Conservation (phyloP, 2,888 invertebrate species). For the Ellobium chinense region DNA sequence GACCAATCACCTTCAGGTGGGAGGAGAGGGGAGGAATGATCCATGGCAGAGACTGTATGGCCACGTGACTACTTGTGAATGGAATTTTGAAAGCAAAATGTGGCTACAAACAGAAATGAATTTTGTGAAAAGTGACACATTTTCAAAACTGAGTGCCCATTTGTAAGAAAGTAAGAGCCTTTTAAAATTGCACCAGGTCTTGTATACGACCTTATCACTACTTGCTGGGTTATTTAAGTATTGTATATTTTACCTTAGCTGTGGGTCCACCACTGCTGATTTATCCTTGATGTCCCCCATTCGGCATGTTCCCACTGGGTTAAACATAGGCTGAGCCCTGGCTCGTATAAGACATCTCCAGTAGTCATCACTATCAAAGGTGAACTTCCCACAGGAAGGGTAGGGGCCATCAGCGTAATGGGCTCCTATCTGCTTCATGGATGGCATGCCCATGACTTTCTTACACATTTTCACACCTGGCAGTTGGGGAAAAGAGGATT, state of each 20-base stretch:
- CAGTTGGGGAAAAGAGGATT: too few relatives aligned
- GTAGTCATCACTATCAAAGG: conserved; percentile 55
- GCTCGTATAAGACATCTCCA: conserved; percentile 55
- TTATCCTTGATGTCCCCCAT: conserved; percentile 82
- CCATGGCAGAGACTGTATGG: too few relatives aligned
- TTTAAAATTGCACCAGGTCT: too few relatives aligned
- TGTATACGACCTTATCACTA: neutral
- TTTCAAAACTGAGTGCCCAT: too few relatives aligned
- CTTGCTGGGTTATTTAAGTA: neutral
- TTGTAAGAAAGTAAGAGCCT: too few relatives aligned
- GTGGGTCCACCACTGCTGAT: conserved; percentile 84
- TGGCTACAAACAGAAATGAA: too few relatives aligned
- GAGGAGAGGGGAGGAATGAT: too few relatives aligned
- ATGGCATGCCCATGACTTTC: conserved; percentile 35
- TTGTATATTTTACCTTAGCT: conserved; percentile 66
- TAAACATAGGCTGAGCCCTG: conserved; percentile 74
- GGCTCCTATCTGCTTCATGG: conserved; percentile 46
- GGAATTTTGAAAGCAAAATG: too few relatives aligned
- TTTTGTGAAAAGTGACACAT: too few relatives aligned
- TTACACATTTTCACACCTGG: conserved; percentile 47
- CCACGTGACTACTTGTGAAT: too few relatives aligned
- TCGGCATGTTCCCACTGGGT: conserved; percentile 87
- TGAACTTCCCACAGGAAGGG: conserved; percentile 15
- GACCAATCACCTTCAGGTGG: too few relatives aligned
- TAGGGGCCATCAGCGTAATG: conserved; percentile 41